Evolutionary conservation across 2,888 invertebrate genomes (phyloP), one percentile per base, ranked within the genome.

Genomic region (Tigriopus californicus): DNA sequence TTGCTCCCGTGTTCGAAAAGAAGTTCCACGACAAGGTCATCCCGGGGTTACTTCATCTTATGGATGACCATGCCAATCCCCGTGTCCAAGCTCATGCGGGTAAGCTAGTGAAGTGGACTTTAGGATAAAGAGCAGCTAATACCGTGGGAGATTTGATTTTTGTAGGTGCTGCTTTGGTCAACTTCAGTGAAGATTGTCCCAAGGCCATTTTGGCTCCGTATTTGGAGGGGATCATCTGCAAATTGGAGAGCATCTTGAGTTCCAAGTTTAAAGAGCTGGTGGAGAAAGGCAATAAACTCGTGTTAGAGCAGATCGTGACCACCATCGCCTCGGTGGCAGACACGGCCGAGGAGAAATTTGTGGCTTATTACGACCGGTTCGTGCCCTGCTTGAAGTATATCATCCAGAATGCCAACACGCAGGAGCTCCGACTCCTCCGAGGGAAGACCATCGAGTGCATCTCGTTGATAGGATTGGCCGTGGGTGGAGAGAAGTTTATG

Each of bases 391-490:
- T 98, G 63, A 97, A 97, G 72, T 95, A 89, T 71, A 97, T 98
- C 62, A 91, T 98, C 66, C 83, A 89, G 67, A 89, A 95, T 71
- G 92, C 94, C 8, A 86, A 80, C 65, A 82, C 82, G 20, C 81
- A 82, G 33, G 90, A 94, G 67, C 76, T 92, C 63, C 85, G 90
- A 68, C 78, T 95, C 74, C 75, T 98, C 42, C 79, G 97, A 58
- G 97, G 97, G 61, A 99, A 98, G 75, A 92, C 97, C 1, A 98
- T 98, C 64, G 98, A 98, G 72, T 99, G 98, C 70, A 91, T 98
- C 64, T 94, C 94, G 69, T 79, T 99, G 61, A 97, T 99, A 70
- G 98, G 98, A 66, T 64, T 73, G 68, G 73, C 72, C 61, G 71
- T 73, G 53, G 73, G 73, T 11, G 66, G 69, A 51, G 72, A 73